Conservation (phyloP, 2,113 vertebrate genomes). For the Xenopus borealis region DNA sequence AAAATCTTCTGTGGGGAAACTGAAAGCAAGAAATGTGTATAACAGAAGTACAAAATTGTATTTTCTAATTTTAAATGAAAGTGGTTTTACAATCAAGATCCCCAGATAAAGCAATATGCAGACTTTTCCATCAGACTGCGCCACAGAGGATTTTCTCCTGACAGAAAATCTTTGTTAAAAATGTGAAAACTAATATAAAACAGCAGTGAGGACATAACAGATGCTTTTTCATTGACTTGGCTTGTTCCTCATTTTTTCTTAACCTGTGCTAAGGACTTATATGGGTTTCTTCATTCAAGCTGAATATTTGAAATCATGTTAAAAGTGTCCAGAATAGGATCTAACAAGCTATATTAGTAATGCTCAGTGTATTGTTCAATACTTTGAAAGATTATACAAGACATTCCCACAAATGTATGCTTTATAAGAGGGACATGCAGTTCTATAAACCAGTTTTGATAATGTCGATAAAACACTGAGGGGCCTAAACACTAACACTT, state of each 20-base stretch:
- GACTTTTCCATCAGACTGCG: constrained; percentile 54
- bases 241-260: constrained; percentile 41
- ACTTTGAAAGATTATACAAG: constrained; percentile 59
- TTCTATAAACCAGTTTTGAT: constrained; percentile 19
- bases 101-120: too few relatives aligned
- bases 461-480: constrained; percentile 12
- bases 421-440: constrained; percentile 40
- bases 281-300: constrained; percentile 63
- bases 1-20: too few relatives aligned
- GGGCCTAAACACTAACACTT: background rate
- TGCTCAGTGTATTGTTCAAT: constrained; percentile 56
- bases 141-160: constrained; percentile 67
- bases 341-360: constrained; percentile 69
- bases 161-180: constrained; percentile 64
- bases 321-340: constrained; percentile 67
- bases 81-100: too few relatives aligned
- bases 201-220: constrained; percentile 79
- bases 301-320: constrained; percentile 74
- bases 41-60: too few relatives aligned
- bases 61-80: too few relatives aligned
- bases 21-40: too few relatives aligned
- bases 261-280: constrained; percentile 72
- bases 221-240: constrained; percentile 55
- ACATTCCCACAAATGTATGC: constrained; percentile 54
- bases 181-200: constrained; percentile 78